Base-by-base conservation (phyloP, 2,888 invertebrate species). In the Parnassius smintheus region DNA sequence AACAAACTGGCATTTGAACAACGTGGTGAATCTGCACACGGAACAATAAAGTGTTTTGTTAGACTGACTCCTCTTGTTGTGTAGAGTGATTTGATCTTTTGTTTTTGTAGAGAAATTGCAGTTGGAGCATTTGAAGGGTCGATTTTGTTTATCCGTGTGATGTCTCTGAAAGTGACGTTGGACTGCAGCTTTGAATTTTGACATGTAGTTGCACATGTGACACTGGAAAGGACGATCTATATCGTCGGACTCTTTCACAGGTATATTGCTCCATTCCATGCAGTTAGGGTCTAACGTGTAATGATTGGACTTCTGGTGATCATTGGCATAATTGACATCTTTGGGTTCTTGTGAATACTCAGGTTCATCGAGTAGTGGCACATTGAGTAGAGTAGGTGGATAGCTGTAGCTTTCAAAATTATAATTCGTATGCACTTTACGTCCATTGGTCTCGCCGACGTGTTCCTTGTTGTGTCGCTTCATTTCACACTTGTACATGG, bases 41-140 rank as follows among this genome's bases (percentile, higher is more conserved):
- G 66, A 65, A 54, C 88, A 89, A 0, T 10, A 59, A 0, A 86
- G 56, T 0, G 57, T 7, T 0, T 62, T 51, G 0, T 76, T 74
- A 0, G 82, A 78, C 10, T 75, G 70, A 54, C 86, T 87, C 0
- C 87, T 62, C 65, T 85, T 86, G n/a, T 80, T 85, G 54, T 88
- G 88, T 11, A 88, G 66, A 0, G 81, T 69, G 8, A 88, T 85
- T 50, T 86, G 84, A 12, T 89, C 88, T 68, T 85, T 85, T 0
- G 88, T 88, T 74, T 88, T 88, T 0, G 88, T 86, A 0, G 82
- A 78, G 49, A 87, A 88, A 41, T 83, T 84, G 56, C 88, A 89
- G 52, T 86, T 84, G 0, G 76, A 59, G 54, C 88, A 89, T 61
- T 83, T 83, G 62, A 81, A 89, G 0, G 88, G 88, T 2, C 81